These are phyloP conservation scores for Caretta caretta DNA, from an alignment of 2,113 vertebrate genomes.

Conservation along the genomic window DNA sequence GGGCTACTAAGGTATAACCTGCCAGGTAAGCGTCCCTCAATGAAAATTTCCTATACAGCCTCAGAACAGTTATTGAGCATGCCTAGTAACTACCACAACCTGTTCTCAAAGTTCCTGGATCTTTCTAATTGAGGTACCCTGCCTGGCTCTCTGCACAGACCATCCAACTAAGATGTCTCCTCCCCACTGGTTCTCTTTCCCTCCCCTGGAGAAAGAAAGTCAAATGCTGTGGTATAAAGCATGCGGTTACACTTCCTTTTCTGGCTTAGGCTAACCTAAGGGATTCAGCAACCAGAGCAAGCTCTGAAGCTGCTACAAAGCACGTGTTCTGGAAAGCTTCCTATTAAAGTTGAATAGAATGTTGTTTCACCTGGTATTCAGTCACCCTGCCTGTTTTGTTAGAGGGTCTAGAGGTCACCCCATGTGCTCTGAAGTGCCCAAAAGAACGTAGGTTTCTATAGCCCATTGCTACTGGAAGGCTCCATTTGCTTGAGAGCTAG, in stretches of 20 bases:
- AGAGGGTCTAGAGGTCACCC: background rate
- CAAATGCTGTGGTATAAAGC: background rate
- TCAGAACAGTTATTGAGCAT: background rate
- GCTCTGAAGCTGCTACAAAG: background rate
- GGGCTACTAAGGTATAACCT: background rate
- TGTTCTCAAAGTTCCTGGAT: background rate
- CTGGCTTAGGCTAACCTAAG: background rate
- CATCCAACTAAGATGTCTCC: background rate
- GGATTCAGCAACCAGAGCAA: background rate
- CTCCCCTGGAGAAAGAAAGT: background rate
- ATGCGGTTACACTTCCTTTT: background rate
- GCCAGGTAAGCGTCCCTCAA: background rate
- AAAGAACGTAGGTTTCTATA: background rate
- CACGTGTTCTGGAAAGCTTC: background rate
- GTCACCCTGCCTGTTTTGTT: background rate
- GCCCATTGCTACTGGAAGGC: no score
- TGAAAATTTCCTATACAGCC: background rate
- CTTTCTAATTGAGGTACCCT: background rate
- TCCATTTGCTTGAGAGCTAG: accelerated
- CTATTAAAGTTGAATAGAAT: background rate
- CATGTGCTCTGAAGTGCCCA: background rate
- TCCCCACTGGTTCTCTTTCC: background rate
- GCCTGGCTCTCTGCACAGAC: background rate
- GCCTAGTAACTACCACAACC: background rate
- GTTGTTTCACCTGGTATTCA: background rate